A percentile compares a stretch with the other conserved stretches of the same genome.
Evolutionary conservation across 1,140 invertebrate species (phyloP).

Genomic region (Drosophila trapezifrons): DNA sequence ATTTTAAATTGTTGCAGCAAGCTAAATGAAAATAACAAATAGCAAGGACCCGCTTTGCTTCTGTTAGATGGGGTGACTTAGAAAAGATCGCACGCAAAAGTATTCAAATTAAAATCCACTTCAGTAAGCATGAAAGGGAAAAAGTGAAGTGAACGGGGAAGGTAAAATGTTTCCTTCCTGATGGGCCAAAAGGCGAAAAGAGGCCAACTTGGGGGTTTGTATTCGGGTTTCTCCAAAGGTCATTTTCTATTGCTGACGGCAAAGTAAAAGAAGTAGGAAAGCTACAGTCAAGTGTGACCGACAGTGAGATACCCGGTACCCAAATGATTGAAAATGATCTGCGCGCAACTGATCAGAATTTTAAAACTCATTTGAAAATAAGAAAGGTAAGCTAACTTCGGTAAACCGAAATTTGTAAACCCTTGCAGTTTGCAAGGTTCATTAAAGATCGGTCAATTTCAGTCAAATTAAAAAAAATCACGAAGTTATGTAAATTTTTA

Average conservation of each 20-base stretch:
- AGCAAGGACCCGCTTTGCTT: constrained; percentile 4
- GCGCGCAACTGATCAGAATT: too few relatives aligned
- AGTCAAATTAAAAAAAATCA: too few relatives aligned
- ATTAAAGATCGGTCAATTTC: too few relatives aligned
- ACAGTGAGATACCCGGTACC: too few relatives aligned
- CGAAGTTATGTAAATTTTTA: too few relatives aligned
- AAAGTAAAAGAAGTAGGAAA: too few relatives aligned
- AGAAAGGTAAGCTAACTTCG: too few relatives aligned
- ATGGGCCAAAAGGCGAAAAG: constrained; percentile 17
- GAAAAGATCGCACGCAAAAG: constrained; percentile 49
- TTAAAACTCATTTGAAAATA: too few relatives aligned
- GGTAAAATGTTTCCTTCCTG: constrained; percentile 65
- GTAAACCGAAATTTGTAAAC: too few relatives aligned
- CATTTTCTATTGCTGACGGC: background rate
- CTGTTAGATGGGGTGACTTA: constrained; percentile 3
- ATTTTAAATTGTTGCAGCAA: constrained; percentile 44
- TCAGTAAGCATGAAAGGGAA: constrained; percentile 45
- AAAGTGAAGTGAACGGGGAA: background rate
- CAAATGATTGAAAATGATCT: too few relatives aligned
- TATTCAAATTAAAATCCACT: constrained; percentile 82
- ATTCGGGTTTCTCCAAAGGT: constrained; percentile 1
- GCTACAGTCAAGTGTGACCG: too few relatives aligned
- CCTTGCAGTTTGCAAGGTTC: too few relatives aligned
- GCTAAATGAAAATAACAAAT: constrained; percentile 35
- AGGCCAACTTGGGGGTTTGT: constrained; percentile 23